Evolutionary conservation across 2,797 vertebrate species (phyloP), one percentile per base, ranked within the genome.

Genomic region (Pelobates cultripes): DNA sequence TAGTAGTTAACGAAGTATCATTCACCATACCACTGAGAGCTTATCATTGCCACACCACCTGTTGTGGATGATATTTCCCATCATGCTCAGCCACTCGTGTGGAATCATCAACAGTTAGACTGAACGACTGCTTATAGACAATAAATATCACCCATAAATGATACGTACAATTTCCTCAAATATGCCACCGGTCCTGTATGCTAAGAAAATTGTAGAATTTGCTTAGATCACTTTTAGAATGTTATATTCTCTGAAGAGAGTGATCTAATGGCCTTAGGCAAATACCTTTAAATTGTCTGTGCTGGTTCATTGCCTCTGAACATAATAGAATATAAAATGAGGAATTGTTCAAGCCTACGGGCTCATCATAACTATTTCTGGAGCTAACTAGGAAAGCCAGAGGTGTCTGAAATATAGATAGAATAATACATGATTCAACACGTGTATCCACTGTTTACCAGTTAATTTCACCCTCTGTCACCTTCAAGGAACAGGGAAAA

Each of bases 191-290:
- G 55, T 47, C 45, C 5, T 47, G 9, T 10, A 10, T 47, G 45
- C 45, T 47, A 57, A 15, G 55, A 2, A 57, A 57, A 57, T 57
- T 53, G 17, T 67, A 76, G 4, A 8, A 43, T 76, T 28, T 41
- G 14, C 41, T 70, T 15, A 28, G 51, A 70, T 57, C 47, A 40
- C 15, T 70, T 78, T 17, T 70, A 60, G 53, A 43, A 43, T 70
- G 41, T 61, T 43, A 78, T 51, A 7, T 68, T 68, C 76, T 70
- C 51, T 60, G 53, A 45, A 60, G 53, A 55, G n/a, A 43, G 14
- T 78, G 28, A 78, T 70, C 51, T 78, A 70, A 78, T 12, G 67
- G 76, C 67, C 76, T 78, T 43, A 78, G 67, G 76, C 76, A 78
- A 78, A 70, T 70, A 15, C 76, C 66, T 78, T 61, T 60, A 70